A percentile compares a stretch with the other conserved stretches of the same genome.
These are phyloP conservation scores for Drosophila vallismaia DNA, from an alignment of 2,888 invertebrate genomes.

Conservation along the genomic window DNA sequence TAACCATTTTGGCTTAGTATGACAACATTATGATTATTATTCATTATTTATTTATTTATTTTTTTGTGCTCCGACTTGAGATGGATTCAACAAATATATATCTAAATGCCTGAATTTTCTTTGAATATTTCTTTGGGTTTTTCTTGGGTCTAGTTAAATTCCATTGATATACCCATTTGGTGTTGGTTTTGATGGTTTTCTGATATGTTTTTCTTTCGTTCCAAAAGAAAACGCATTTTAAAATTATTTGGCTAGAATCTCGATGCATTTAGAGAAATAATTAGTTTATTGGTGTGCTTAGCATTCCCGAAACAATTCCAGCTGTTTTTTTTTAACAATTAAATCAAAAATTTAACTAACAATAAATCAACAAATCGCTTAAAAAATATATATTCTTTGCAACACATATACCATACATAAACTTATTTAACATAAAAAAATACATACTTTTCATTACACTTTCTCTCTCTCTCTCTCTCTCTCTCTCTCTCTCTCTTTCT, in stretches of 20 bases:
- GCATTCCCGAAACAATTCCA: not conserved
- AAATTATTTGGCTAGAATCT: conserved; percentile 7
- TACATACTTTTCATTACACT: conserved; percentile 43
- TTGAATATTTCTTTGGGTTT: conserved; percentile 1
- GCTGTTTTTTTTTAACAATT: not conserved
- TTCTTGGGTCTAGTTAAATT: not conserved
- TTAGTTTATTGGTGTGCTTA: conserved; percentile 25
- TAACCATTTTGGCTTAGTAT: conserved; percentile 3
- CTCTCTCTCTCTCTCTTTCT: not conserved
- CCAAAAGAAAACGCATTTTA: conserved; percentile 14
- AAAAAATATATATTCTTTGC: not conserved
- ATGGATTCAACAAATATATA: conserved; percentile 1
- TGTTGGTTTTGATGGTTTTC: conserved; percentile 16
- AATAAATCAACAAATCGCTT: not conserved
- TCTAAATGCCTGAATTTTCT: conserved; percentile 14
- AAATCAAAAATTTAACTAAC: conserved; percentile 3
- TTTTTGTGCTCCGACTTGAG: conserved; percentile 4
- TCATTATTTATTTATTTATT: not conserved
- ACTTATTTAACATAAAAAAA: not conserved
- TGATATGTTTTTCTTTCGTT: conserved; percentile 42
- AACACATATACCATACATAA: not conserved
- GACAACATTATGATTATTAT: conserved; percentile 1
- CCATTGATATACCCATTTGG: conserved; percentile 10
- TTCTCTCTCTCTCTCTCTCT: not conserved
- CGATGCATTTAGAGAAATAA: conserved; percentile 25